Percentiles rank a stretch among this genome's conserved stretches.
Conservation (phyloP, 2,888 invertebrate genomes). For the Pseudolycoriella hygida region DNA sequence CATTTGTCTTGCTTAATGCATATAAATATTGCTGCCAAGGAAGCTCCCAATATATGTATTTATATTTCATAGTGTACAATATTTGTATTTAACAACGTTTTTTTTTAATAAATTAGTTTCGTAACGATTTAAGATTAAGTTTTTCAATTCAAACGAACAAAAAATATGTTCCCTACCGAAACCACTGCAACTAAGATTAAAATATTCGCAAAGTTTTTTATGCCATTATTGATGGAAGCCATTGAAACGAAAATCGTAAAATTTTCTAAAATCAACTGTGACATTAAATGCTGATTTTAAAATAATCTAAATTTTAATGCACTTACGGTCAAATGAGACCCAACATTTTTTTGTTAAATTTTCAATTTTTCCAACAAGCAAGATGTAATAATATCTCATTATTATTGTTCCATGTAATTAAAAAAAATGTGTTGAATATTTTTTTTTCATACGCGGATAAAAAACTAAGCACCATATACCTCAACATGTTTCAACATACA, state of each 20-base stretch:
- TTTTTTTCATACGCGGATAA: neutral
- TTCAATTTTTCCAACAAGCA: neutral
- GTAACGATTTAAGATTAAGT: no score
- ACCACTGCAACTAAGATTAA: no score
- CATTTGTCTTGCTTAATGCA: no score
- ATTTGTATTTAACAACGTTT: no score
- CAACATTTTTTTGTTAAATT: neutral
- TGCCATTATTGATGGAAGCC: neutral
- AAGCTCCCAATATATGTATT: no score
- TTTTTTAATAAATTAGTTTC: no score
- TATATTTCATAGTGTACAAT: no score
- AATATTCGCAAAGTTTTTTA: neutral
- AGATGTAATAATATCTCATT: neutral
- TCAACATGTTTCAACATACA: neutral
- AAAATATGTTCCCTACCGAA: no score
- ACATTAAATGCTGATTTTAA: no score
- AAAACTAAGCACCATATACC: neutral
- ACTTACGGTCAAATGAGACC: neutral
- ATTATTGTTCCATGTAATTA: neutral
- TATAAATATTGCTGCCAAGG: no score
- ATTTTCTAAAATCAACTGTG: no score
- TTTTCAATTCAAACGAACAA: no score
- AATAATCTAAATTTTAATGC: neutral
- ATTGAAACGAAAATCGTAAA: neutral
- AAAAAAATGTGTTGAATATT: neutral